phyloP scores from a whole-genome alignment of 2,888 invertebrate species.

The Operophtera brumata region DNA sequence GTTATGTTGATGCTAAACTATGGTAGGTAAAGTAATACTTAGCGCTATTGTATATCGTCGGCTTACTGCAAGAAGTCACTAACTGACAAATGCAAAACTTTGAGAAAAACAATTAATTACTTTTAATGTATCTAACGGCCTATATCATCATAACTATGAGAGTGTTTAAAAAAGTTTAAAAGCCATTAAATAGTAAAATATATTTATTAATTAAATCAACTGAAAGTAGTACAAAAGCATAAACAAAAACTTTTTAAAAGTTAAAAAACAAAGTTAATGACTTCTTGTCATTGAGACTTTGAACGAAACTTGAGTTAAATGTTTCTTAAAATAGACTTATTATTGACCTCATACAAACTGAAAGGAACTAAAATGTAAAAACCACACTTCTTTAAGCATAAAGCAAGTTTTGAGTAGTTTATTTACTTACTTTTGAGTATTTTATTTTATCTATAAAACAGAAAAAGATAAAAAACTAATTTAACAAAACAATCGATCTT shows the following conservation, averaged over 20 bases:
- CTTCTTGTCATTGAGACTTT: background rate
- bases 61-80: background rate
- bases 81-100: background rate
- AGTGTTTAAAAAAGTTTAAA: background rate
- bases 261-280: background rate
- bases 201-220: background rate
- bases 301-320: background rate
- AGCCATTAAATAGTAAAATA: background rate
- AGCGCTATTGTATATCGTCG: background rate
- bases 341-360: no score
- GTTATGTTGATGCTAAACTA: no score
- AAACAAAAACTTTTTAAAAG: background rate
- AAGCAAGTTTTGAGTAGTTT: background rate
- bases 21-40: no score
- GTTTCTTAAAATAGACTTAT: background rate
- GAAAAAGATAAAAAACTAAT: no score
- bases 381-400: no score
- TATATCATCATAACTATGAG: background rate
- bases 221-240: background rate
- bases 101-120: background rate
- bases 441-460: background rate
- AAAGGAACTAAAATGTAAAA: no score
- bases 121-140: background rate
- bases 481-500: no score
- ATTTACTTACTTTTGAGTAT: background rate